Conservation (phyloP, 1,140 invertebrate genomes). For the Ridgeia piscesae region DNA sequence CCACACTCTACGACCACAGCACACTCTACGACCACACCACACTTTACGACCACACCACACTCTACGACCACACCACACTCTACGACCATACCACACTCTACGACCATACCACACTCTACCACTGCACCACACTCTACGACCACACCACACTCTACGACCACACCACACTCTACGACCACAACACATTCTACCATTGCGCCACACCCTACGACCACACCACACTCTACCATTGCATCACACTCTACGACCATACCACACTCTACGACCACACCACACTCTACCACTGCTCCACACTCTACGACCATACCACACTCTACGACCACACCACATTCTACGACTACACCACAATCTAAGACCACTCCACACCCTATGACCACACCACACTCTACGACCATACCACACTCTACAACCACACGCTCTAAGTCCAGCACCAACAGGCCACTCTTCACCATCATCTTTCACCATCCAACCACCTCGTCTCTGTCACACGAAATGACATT, state of each 20-base stretch:
- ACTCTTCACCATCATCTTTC: too few species aligned
- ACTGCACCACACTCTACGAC: too few species aligned
- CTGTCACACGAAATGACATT: not conserved
- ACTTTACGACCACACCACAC: too few species aligned
- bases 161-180: too few species aligned
- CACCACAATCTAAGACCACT: not conserved
- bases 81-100: not conserved
- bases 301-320: too few species aligned
- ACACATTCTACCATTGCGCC: too few species aligned
- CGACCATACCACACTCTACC: not conserved
- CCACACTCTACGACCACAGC: too few species aligned
- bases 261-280: too few species aligned
- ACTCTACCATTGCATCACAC: not conserved
- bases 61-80: too few species aligned
- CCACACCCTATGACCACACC: not conserved
- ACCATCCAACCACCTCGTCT: not conserved
- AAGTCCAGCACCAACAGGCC: not conserved
- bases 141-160: too few species aligned
- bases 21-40: too few species aligned
- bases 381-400: not conserved
- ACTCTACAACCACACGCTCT: not conserved
- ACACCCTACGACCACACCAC: not conserved
- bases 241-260: not conserved
- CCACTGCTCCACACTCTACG: too few species aligned
- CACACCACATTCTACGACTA: not conserved